Conservation (phyloP, 1,140 invertebrate genomes). For the Zaprionus ornatus region DNA sequence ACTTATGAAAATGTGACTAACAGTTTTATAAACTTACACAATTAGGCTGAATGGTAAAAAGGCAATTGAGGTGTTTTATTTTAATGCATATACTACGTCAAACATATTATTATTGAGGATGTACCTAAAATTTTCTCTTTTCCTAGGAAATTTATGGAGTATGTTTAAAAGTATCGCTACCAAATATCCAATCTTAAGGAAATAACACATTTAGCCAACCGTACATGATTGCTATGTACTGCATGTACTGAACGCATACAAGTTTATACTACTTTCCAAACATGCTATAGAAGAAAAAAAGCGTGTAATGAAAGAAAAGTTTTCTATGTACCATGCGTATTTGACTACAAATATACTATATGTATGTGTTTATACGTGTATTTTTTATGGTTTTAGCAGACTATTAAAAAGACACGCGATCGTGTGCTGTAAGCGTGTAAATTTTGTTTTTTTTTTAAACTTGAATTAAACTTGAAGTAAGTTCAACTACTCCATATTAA, state of each 20-base stretch:
- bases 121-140: not conserved
- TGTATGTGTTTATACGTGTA: not conserved
- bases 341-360: not conserved
- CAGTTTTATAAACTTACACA: not conserved
- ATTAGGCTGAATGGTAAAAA: not conserved
- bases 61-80: not conserved
- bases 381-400: slow-evolving; percentile 9
- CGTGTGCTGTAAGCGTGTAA: slow-evolving; percentile 23
- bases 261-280: not conserved
- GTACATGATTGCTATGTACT: slow-evolving; percentile 3
- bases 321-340: not conserved
- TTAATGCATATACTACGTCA: not conserved
- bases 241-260: not conserved
- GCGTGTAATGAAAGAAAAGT: not conserved
- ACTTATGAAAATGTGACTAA: not conserved
- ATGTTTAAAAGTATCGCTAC: not conserved
- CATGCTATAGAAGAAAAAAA: not conserved
- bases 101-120: not conserved
- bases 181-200: not conserved
- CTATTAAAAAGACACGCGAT: slow-evolving; percentile 33
- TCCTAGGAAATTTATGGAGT: not conserved
- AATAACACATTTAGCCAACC: slow-evolving; percentile 15
- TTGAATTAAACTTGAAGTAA: slow-evolving; percentile 34
- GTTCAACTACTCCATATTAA: slow-evolving; percentile 13
- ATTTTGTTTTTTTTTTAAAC: slow-evolving; percentile 32